These are phyloP conservation scores for Bombyx mandarina DNA, from an alignment of 1,140 invertebrate genomes.

Conservation along the genomic window DNA sequence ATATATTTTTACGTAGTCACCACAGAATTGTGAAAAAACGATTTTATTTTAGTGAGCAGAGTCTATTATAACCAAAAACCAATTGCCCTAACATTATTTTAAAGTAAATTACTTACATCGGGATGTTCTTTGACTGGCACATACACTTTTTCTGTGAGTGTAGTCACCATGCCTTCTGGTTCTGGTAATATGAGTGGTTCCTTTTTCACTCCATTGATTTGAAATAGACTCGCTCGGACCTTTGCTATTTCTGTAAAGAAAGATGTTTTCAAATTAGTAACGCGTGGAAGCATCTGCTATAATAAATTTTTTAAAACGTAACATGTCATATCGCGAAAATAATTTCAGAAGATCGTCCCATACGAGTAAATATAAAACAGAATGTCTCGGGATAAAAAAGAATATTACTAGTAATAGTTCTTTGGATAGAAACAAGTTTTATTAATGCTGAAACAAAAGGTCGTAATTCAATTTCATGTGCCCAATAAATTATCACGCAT, in stretches of 20 bases:
- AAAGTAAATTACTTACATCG: conserved; percentile 86
- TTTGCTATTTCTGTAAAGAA: conserved; percentile 96
- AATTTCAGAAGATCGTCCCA: conserved; percentile 38
- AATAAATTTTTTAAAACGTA: conserved; percentile 38
- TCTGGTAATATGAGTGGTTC: conserved; percentile 95
- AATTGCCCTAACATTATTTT: not conserved
- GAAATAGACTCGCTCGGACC: conserved; percentile 96
- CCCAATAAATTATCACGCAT: too few species aligned
- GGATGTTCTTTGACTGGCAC: conserved; percentile 99
- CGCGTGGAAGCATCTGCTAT: conserved; percentile 23
- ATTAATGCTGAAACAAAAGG: not conserved
- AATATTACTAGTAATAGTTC: conserved; percentile 9
- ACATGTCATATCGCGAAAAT: conserved; percentile 36
- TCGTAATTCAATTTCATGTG: too few species aligned
- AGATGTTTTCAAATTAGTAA: conserved; percentile 38
- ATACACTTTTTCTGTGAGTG: conserved; percentile 98
- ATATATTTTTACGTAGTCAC: not conserved
- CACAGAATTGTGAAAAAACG: too few species aligned
- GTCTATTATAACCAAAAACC: not conserved
- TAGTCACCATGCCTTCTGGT: conserved; percentile 89
- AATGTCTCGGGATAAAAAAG: conserved; percentile 33
- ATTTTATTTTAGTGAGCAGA: not conserved
- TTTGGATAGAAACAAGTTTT: conserved; percentile 13
- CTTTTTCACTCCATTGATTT: conserved; percentile 97
- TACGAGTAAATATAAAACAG: conserved; percentile 39